Evolutionary conservation across 2,113 vertebrate genomes (phyloP).

Genomic region (Silurus asotus): DNA sequence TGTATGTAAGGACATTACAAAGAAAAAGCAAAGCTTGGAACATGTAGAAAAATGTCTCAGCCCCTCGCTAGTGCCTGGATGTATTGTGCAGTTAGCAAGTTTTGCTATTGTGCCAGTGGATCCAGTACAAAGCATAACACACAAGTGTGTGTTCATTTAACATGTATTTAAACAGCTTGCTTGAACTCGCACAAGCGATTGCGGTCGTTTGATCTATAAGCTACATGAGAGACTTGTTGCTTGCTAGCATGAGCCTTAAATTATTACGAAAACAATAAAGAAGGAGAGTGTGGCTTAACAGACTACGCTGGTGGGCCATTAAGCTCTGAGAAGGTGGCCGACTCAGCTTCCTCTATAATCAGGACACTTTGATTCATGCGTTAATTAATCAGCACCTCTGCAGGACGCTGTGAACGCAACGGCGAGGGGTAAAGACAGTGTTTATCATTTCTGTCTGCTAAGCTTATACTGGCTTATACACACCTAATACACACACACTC

Average conservation of each 20-base stretch:
- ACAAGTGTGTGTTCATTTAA: not conserved
- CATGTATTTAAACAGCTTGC: not conserved
- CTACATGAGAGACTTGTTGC: not conserved
- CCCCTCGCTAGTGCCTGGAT: not conserved
- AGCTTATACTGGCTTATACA: not conserved
- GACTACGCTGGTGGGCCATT: not conserved
- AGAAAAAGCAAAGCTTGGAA: not conserved
- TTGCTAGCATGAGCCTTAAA: not conserved
- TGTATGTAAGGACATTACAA: not conserved
- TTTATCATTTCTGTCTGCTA: slow-evolving; percentile 30
- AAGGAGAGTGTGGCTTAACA: not conserved
- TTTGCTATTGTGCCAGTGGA: no score
- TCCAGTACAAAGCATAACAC: not conserved
- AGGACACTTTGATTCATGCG: slow-evolving; percentile 63
- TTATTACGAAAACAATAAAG: not conserved
- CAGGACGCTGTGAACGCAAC: slow-evolving; percentile 56
- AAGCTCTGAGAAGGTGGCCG: slow-evolving; percentile 45
- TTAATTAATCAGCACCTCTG: slow-evolving; percentile 71
- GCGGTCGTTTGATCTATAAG: not conserved
- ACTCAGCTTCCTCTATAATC: slow-evolving; percentile 65
- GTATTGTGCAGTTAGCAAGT: not conserved
- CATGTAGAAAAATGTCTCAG: not conserved
- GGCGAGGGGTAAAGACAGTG: slow-evolving; percentile 52
- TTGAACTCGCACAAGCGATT: not conserved
- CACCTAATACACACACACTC: slow-evolving; percentile 18